phyloP scores from a whole-genome alignment of 1,140 invertebrate genomes.

The Acromyrmex heyeri region DNA sequence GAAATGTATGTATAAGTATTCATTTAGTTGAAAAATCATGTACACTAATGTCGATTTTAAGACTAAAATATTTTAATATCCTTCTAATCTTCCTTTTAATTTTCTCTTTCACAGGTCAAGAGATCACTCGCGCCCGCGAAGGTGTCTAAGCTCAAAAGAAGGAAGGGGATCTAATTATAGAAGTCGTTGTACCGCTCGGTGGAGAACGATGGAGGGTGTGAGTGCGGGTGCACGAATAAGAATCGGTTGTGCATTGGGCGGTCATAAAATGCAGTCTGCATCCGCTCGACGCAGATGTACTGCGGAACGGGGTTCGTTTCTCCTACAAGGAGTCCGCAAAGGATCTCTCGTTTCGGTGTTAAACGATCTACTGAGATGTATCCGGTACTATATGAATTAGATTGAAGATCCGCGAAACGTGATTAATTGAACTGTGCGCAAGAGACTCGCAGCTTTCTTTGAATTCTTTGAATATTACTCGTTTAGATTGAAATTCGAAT shows the following conservation, averaged over 20 bases:
- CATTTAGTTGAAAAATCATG: neutral
- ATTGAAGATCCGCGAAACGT: constrained; percentile 45
- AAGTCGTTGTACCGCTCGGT: constrained; percentile 79
- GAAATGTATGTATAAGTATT: neutral
- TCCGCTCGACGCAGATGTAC: constrained; percentile 85
- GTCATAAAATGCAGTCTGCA: constrained; percentile 86
- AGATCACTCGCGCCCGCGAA: constrained; percentile 69
- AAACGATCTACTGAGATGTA: constrained; percentile 57
- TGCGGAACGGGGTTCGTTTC: constrained; percentile 66
- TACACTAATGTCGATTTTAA: neutral
- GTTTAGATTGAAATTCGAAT: neutral
- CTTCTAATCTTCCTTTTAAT: neutral
- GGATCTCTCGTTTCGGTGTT: constrained; percentile 69
- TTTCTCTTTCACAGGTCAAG: constrained; percentile 45
- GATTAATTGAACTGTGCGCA: constrained; percentile 25
- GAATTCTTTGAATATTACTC: neutral
- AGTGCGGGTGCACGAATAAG: constrained; percentile 81
- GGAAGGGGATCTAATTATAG: constrained; percentile 85
- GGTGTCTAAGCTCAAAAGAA: constrained; percentile 78
- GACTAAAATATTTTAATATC: neutral
- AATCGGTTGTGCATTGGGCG: constrained; percentile 83
- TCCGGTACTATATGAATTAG: constrained; percentile 75
- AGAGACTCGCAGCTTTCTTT: neutral
- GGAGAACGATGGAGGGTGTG: constrained; percentile 72
- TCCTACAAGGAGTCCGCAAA: constrained; percentile 68